Evolutionary conservation across 2,888 invertebrate species (phyloP).

Genomic region (Yponomeuta sedellus): DNA sequence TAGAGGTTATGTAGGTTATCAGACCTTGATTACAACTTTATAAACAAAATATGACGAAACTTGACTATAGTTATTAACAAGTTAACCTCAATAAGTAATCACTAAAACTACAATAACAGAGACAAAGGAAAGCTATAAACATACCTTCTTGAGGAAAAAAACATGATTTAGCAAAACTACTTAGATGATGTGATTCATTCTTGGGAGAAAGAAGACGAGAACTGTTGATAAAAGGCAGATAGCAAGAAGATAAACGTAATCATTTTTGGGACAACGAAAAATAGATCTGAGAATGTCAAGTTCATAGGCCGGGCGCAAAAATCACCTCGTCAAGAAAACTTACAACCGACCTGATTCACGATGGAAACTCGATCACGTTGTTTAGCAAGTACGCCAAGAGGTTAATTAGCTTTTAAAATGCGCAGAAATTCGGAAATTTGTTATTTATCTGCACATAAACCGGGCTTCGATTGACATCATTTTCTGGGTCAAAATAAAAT

Average conservation of each 20-base stretch:
- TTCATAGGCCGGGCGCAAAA: constrained; percentile 12
- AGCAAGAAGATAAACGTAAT: constrained; percentile 58
- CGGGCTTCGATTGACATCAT: constrained; percentile 63
- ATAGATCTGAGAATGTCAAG: constrained; percentile 25
- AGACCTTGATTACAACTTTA: too few relatives aligned
- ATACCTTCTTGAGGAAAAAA: constrained; percentile 64
- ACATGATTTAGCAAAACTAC: constrained; percentile 35
- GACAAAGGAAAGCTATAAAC: constrained; percentile 12
- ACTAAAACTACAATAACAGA: not conserved
- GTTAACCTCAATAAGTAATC: not conserved
- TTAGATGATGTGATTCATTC: constrained; percentile 3
- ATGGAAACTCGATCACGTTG: not conserved
- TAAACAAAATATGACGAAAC: too few relatives aligned
- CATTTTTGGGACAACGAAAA: constrained; percentile 8
- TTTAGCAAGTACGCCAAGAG: not conserved
- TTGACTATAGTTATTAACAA: too few relatives aligned
- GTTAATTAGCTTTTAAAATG: not conserved
- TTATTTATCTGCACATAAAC: constrained; percentile 47
- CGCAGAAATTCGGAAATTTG: not conserved
- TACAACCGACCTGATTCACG: not conserved
- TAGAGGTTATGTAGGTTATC: too few relatives aligned
- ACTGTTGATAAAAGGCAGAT: constrained; percentile 54
- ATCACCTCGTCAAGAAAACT: constrained; percentile 7
- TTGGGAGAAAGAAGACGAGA: constrained; percentile 43
- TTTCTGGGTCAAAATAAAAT: constrained; percentile 66